These are phyloP conservation scores for Diabrotica undecimpunctata DNA, from an alignment of 1,140 invertebrate species.

Conservation along the genomic window DNA sequence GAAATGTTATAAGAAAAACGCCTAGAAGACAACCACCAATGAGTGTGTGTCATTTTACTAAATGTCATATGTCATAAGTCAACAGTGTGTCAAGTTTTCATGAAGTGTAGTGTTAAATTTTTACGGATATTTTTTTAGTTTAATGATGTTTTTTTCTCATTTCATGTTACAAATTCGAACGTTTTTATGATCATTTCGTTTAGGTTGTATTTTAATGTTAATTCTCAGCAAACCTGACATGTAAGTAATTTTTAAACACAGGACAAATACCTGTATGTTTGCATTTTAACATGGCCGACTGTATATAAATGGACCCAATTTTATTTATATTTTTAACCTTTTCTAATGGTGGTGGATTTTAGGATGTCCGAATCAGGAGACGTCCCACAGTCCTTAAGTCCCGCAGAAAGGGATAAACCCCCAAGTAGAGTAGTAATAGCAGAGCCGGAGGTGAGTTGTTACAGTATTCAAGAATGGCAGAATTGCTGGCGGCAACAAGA, in stretches of 20 bases:
- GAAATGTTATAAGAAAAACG: too few species aligned
- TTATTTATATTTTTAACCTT: neutral
- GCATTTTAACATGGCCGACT: neutral
- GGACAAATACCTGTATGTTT: neutral
- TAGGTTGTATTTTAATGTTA: neutral
- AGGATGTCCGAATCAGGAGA: conserved; percentile 40
- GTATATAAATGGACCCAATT: neutral
- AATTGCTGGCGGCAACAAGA: conserved; percentile 45
- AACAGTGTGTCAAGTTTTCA: neutral
- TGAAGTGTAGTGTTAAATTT: neutral
- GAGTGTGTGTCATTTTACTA: too few species aligned
- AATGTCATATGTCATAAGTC: neutral
- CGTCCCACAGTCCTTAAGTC: conserved; percentile 32
- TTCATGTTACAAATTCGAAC: conserved; percentile 1
- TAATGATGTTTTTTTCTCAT: neutral
- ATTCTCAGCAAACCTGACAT: neutral
- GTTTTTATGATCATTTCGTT: neutral
- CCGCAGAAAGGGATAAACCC: conserved; percentile 35
- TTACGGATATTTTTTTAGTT: conserved; percentile 1
- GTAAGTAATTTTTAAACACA: conserved; percentile 1
- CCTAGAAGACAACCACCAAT: too few species aligned
- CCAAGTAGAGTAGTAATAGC: conserved; percentile 36
- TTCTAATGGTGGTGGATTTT: conserved; percentile 20
- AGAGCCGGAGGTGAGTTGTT: conserved; percentile 37
- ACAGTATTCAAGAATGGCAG: conserved; percentile 38